Evolutionary conservation across 2,113 vertebrate genomes (phyloP).

Genomic region (Salminus brasiliensis): DNA sequence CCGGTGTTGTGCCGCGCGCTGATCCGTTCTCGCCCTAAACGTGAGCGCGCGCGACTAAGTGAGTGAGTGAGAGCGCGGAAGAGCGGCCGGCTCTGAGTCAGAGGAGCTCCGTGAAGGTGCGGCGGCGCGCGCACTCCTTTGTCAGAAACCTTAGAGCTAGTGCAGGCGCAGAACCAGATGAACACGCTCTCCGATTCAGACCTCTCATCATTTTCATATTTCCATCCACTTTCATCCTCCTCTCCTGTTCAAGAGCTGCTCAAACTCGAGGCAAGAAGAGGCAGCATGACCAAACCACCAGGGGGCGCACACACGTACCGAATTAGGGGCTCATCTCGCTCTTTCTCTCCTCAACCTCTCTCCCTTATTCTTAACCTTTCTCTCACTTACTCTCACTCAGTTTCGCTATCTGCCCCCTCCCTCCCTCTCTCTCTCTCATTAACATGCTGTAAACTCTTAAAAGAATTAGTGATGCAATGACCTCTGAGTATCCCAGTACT

Average conservation of each 20-base stretch:
- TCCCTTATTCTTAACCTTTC: background rate
- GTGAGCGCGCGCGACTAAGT: background rate
- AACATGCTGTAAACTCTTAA: background rate
- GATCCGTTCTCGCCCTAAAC: no score
- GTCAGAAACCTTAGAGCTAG: background rate
- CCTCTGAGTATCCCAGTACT: background rate
- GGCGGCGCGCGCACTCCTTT: background rate
- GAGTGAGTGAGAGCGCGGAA: no score
- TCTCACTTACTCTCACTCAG: background rate
- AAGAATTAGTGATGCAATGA: background rate
- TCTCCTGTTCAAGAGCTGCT: background rate
- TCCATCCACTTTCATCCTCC: background rate
- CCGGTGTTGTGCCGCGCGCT: background rate
- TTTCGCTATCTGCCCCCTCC: background rate
- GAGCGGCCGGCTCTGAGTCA: background rate
- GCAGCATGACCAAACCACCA: slow-evolving; percentile 28
- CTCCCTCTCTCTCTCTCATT: background rate
- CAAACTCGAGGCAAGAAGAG: background rate
- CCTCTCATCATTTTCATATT: background rate
- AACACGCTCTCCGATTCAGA: background rate
- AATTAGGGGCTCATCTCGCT: background rate
- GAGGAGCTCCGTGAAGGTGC: background rate
- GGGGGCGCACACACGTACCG: slow-evolving; percentile 51
- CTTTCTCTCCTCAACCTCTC: background rate
- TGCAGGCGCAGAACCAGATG: background rate